phyloP scores from a whole-genome alignment of 2,888 invertebrate genomes.

The Callinectes sapidus region DNA sequence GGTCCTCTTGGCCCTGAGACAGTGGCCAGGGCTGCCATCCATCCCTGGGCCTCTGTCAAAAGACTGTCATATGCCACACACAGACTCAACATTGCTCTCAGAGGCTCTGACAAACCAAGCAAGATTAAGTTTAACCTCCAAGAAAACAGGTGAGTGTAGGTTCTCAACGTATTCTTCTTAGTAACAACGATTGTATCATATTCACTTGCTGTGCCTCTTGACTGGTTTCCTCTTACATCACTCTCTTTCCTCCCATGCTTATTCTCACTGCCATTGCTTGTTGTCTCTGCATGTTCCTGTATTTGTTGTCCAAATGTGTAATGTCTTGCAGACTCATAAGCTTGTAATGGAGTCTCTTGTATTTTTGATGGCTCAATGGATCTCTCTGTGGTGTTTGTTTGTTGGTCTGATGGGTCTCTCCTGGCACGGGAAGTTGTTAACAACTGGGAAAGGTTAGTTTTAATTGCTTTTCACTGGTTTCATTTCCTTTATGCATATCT shows the following conservation, averaged over 20 bases:
- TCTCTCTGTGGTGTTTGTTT: neutral
- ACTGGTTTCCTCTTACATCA: neutral
- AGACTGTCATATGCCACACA: slow-evolving; percentile 58
- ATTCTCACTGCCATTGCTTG: neutral
- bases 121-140: slow-evolving; percentile 60
- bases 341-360: neutral
- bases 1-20: slow-evolving; percentile 38
- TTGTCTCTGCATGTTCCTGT: neutral
- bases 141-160: slow-evolving; percentile 57
- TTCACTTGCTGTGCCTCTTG: neutral
- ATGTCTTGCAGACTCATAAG: neutral
- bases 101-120: slow-evolving; percentile 34
- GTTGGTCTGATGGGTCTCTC: neutral
- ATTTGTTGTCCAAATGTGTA: neutral
- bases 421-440: neutral
- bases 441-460: neutral
- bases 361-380: neutral
- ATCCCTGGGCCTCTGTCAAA: slow-evolving; percentile 48
- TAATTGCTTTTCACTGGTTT: neutral
- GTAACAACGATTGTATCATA: neutral
- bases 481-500: neutral
- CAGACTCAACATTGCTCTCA: slow-evolving; percentile 48
- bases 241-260: neutral
- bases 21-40: slow-evolving; percentile 23
- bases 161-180: neutral